Evolutionary conservation across 1,140 invertebrate species (phyloP), one percentile per base, ranked within the genome.

Genomic region (Cyrtorhinus lividipennis): DNA sequence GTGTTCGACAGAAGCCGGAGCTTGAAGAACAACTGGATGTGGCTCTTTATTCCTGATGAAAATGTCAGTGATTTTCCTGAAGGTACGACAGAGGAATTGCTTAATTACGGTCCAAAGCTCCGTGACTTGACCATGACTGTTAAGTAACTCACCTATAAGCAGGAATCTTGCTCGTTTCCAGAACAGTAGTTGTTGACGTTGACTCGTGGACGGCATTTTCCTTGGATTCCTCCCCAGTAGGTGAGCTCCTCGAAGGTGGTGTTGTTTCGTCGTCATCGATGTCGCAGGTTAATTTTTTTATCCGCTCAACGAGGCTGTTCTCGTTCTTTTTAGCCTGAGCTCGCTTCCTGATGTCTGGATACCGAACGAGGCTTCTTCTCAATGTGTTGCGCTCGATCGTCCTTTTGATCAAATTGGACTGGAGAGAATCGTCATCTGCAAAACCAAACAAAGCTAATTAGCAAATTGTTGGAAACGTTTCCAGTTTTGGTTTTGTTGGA

Each of bases 271-370:
- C 80, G 3, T 88, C 85, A 61, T 87, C 85, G 53, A 89, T 83
- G 65, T 88, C 84, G 70, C 87, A 90, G 0, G 87, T 91, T 18
- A 90, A 73, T 67, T 87, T 82, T 46, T 85, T 81, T 62, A 90
- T 90, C 56, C 86, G 78, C 67, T 91, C 88, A 24, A 87, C 84
- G 15, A 91, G 71, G 0, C 86, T 87, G 62, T 80, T 80, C 66
- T 81, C 79, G 56, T 76, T 78, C 69, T 79, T 73, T 58, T 73
- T 70, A 18, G 68, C 72, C 65, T 78, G 79, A 71, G 78, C 72
- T 73, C 64, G 75, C 74, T 64, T 75, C 77, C 5, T 63, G 25
- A 65, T 61, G 69, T 13, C 73, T 69, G 73, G 69, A 57, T 81
- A 80, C 72, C 86, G 80, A 67, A 89, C 82, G 62, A 87, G 70